Base-by-base conservation (phyloP, 2,797 vertebrate genomes). In the Gallinago solitaria region DNA sequence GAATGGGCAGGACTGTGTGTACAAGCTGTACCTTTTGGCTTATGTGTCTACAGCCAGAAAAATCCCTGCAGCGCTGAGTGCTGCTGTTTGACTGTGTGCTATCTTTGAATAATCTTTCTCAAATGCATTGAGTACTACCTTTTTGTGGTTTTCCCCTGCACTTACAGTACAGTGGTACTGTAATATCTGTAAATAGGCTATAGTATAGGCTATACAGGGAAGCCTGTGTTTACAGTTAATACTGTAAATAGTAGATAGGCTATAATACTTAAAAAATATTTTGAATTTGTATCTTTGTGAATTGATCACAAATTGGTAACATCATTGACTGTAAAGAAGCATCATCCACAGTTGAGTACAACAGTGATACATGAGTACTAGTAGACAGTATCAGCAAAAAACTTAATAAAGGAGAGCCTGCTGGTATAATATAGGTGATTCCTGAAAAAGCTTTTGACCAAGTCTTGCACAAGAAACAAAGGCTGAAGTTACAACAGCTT, bases 361-460 rank as follows among this genome's bases (percentile, higher is more conserved):
- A 16, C 33, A 56, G 32, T 2, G 9, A 9, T 57, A 13, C 0
- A 0, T 64, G 50, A 69, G 30, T 13, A 6, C 32, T 19, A 1
- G 0, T 16, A 70, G 68, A 56, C 18, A 54, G 45, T 13, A 16
- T 57, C 60, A 77, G 60, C 12, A 25, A n/a, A 69, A 50, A 68
- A n/a, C 11, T 16, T 59, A 10, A 50, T 20, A 23, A 75, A 68
- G 43, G 12, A 51, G 54, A 64, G 7, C 61, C 48, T 56, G 20
- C 33, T 87, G 37, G 13, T 53, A 18, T 37, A 32, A 19, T 39
- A 28, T 9, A 12, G 18, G 60, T 78, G 69, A 47, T 59, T 47
- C 21, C 75, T 82, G 48, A 82, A 79, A 90, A 59, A 0, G 6
- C 9, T 75, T 87, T 33, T 68, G 71, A 21, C 79, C 12, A 11